phyloP scores from a whole-genome alignment of 1,140 invertebrate species.

The Aradophagus sp. region DNA sequence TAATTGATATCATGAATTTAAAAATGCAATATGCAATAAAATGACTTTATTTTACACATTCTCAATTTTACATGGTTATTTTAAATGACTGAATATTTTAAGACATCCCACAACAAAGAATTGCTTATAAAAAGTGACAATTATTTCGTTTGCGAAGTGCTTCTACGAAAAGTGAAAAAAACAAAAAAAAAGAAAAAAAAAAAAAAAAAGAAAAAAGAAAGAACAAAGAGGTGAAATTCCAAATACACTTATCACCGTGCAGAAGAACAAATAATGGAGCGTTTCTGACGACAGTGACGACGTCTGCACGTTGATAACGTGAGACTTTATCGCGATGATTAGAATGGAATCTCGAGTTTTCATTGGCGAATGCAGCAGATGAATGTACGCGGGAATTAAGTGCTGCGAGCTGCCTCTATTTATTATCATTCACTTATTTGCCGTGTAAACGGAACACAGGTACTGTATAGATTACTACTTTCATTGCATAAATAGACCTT shows the following conservation, averaged over 20 bases:
- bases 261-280: constrained; percentile 44
- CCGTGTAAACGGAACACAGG: constrained; percentile 59
- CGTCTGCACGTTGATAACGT: constrained; percentile 43
- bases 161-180: constrained; percentile 8
- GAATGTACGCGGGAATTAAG: constrained; percentile 52
- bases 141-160: constrained; percentile 21
- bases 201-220: too few species aligned
- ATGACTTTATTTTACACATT: too few species aligned
- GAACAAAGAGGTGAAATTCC: constrained; percentile 44
- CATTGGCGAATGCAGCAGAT: constrained; percentile 56
- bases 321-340: constrained; percentile 50
- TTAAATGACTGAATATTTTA: too few species aligned
- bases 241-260: constrained; percentile 51
- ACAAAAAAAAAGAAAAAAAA: too few species aligned
- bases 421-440: constrained; percentile 67
- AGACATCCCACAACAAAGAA: too few species aligned
- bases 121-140: constrained; percentile 19
- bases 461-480: constrained; percentile 61
- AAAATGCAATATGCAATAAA: too few species aligned
- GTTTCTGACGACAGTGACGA: constrained; percentile 37
- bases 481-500: constrained; percentile 61
- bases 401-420: constrained; percentile 57
- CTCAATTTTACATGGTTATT: too few species aligned
- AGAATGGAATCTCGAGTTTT: constrained; percentile 39
- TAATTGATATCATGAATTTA: too few species aligned